Evolutionary conservation across 2,888 invertebrate species (phyloP).

Genomic region (Deilephila elpenor): DNA sequence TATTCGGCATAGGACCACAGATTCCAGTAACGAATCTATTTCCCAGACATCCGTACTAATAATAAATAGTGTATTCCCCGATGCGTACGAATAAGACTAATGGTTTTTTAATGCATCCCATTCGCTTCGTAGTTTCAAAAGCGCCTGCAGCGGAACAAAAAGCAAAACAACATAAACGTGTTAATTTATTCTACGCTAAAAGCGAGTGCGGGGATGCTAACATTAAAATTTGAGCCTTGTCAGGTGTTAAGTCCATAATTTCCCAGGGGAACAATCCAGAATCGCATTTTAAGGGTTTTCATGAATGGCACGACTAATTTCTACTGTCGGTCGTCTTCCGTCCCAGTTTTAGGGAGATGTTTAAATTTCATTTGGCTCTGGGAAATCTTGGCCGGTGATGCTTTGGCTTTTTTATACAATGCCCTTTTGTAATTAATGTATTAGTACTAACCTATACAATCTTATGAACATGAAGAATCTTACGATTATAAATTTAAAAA

Average conservation of each 20-base stretch:
- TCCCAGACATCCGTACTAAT: neutral
- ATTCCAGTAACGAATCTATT: neutral
- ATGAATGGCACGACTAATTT: conserved; percentile 78
- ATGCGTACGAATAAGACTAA: neutral
- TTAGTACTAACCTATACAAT: too few relatives aligned
- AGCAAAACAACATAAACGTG: conserved; percentile 63
- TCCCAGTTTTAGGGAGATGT: conserved; percentile 47
- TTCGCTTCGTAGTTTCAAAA: conserved; percentile 24
- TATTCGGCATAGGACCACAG: too few relatives aligned
- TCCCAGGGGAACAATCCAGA: conserved; percentile 79
- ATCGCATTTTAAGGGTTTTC: conserved; percentile 81
- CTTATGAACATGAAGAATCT: too few relatives aligned
- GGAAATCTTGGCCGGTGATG: conserved; percentile 38
- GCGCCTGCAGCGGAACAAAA: conserved; percentile 49
- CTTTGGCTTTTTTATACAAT: neutral
- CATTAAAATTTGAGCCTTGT: conserved; percentile 83
- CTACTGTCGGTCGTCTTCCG: conserved; percentile 57
- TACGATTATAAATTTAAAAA: too few relatives aligned
- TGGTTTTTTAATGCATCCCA: neutral
- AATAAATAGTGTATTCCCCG: too few relatives aligned
- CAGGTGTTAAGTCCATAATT: conserved; percentile 85
- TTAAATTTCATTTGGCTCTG: conserved; percentile 48
- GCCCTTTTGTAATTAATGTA: neutral
- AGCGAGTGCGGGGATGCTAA: conserved; percentile 62
- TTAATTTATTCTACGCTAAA: conserved; percentile 77